Percentiles rank a stretch among this genome's conserved stretches.
phyloP scores from a whole-genome alignment of 2,888 invertebrate genomes.

The Microdon myrmicae region DNA sequence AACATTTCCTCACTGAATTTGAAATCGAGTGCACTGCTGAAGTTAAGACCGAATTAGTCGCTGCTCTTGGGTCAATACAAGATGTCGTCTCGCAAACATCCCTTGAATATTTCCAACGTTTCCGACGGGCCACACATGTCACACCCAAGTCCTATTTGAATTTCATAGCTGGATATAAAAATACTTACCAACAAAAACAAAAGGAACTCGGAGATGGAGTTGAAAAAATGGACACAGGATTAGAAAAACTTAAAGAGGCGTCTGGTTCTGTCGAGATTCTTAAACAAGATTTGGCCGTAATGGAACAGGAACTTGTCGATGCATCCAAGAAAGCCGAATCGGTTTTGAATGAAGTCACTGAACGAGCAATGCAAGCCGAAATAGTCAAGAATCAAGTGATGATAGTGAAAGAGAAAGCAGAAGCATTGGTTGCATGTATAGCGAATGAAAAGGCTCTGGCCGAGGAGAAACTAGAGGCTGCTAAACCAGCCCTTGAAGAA shows the following conservation, averaged over 20 bases:
- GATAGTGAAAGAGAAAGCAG: constrained; percentile 95
- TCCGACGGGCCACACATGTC: constrained; percentile 92
- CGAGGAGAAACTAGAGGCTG: constrained; percentile 92
- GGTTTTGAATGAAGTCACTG: constrained; percentile 89
- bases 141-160: constrained; percentile 97
- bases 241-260: constrained; percentile 95
- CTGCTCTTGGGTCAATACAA: constrained; percentile 92
- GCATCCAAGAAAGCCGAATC: constrained; percentile 93
- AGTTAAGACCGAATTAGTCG: constrained; percentile 87
- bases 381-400: constrained; percentile 95
- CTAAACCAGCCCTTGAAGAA: constrained; percentile 94
- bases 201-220: constrained; percentile 91
- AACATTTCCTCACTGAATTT: constrained; percentile 90
- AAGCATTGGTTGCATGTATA: constrained; percentile 85
- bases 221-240: constrained; percentile 92
- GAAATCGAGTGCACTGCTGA: constrained; percentile 86
- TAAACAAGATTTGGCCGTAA: constrained; percentile 90
- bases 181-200: constrained; percentile 89
- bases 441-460: constrained; percentile 91
- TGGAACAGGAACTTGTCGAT: constrained; percentile 92
- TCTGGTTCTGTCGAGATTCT: constrained; percentile 91
- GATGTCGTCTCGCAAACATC: constrained; percentile 90
- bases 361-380: constrained; percentile 94
- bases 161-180: constrained; percentile 95
- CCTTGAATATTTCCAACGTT: constrained; percentile 88